These are phyloP conservation scores for Stenchaetothrips biformis DNA, from an alignment of 2,888 invertebrate species.

Conservation along the genomic window DNA sequence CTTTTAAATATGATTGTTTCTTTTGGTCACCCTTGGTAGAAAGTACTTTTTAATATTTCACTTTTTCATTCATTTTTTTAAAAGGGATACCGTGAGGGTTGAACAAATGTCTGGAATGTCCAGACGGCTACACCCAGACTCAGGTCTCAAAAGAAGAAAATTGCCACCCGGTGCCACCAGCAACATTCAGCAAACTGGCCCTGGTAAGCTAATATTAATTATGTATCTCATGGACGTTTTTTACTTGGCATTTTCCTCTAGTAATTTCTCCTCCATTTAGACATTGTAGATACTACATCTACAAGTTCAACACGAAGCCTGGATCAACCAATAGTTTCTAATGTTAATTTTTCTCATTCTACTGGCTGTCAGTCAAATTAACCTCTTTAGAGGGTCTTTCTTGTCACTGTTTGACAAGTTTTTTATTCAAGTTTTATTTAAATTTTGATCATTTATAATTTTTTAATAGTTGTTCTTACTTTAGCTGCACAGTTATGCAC, in stretches of 20 bases:
- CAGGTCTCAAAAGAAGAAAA: neutral
- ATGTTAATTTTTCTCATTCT: neutral
- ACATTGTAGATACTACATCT: neutral
- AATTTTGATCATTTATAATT: neutral
- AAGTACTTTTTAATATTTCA: too few relatives aligned
- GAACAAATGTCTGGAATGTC: neutral
- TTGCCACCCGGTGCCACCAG: neutral
- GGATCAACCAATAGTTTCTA: neutral
- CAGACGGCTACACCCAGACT: neutral
- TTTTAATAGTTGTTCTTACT: neutral
- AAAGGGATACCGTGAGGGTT: neutral
- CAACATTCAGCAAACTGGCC: neutral
- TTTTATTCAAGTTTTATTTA: neutral
- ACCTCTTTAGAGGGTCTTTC: neutral
- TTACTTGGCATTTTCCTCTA: neutral
- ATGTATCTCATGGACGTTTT: neutral
- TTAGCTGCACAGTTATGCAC: neutral
- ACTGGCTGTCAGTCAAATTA: conserved; percentile 1
- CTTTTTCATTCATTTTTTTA: neutral
- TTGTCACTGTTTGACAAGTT: neutral
- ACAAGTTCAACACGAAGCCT: neutral
- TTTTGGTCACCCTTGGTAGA: too few relatives aligned
- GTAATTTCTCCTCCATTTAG: neutral
- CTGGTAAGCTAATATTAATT: neutral
- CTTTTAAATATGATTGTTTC: neutral